Evolutionary conservation across 2,888 invertebrate species (phyloP).

Genomic region (Pediacus dermestoides): DNA sequence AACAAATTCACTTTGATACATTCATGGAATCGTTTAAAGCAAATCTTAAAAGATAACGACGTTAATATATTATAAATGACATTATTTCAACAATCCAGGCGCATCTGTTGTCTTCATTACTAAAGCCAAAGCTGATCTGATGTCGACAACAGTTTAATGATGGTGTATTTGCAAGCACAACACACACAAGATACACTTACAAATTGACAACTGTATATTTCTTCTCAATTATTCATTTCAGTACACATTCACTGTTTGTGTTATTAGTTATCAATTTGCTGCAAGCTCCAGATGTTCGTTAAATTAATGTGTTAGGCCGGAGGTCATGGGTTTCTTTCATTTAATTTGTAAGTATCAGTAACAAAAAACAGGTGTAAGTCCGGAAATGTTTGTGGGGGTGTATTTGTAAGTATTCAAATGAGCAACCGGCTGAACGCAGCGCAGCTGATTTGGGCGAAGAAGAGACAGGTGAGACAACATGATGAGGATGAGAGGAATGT

Average conservation of each 20-base stretch:
- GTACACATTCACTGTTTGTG: neutral
- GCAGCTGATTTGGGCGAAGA: conserved; percentile 1
- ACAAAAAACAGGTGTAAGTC: conserved; percentile 33
- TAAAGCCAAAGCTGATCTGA: conserved; percentile 37
- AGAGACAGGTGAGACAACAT: conserved; percentile 6
- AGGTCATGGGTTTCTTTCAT: conserved; percentile 22
- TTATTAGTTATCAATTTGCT: conserved; percentile 2
- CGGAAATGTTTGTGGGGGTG: conserved; percentile 35
- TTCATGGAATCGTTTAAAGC: too few species aligned
- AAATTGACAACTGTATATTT: conserved; percentile 42
- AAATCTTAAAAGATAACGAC: conserved; percentile 16
- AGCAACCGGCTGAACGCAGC: conserved; percentile 5
- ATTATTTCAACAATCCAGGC: conserved; percentile 22
- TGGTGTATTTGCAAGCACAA: conserved; percentile 38
- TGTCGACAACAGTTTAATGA: conserved; percentile 41
- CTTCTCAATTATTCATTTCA: conserved; percentile 38
- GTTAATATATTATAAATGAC: conserved; percentile 27
- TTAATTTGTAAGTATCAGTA: conserved; percentile 24
- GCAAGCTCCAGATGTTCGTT: conserved; percentile 4
- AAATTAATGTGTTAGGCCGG: conserved; percentile 8
- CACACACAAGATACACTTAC: conserved; percentile 35
- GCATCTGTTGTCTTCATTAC: conserved; percentile 42
- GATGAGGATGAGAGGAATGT: too few species aligned
- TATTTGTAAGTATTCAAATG: conserved; percentile 37
- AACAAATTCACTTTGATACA: too few species aligned